These are phyloP conservation scores for Chydorus sphaericus DNA, from an alignment of 2,888 invertebrate species.

Conservation along the genomic window DNA sequence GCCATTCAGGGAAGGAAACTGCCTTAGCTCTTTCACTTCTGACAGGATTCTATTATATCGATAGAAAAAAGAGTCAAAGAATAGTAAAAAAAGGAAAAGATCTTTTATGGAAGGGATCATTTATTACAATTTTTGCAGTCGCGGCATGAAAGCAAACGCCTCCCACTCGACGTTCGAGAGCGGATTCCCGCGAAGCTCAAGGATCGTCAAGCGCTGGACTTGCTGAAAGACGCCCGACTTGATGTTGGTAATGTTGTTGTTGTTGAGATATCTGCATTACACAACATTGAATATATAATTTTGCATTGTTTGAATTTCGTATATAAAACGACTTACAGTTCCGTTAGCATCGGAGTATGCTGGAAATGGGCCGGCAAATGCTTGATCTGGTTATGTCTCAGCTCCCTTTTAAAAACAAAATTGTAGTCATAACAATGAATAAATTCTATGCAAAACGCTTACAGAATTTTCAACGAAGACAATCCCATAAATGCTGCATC, in stretches of 20 bases:
- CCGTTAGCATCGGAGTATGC: constrained; percentile 57
- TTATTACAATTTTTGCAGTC: constrained; percentile 64
- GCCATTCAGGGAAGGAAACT: constrained; percentile 72
- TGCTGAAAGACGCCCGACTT: constrained; percentile 52
- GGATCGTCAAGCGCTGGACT: constrained; percentile 49
- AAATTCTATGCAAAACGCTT: constrained; percentile 38
- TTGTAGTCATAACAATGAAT: neutral
- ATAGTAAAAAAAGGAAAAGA: constrained; percentile 9
- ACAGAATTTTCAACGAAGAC: constrained; percentile 67
- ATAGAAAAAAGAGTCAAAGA: constrained; percentile 2
- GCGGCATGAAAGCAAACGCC: constrained; percentile 59
- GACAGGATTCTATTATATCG: constrained; percentile 54
- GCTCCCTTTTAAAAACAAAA: constrained; percentile 42
- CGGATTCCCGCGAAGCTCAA: constrained; percentile 75
- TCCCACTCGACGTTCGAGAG: constrained; percentile 49
- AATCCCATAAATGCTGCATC: constrained; percentile 63
- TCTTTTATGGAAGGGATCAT: neutral
- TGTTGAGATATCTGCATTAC: constrained; percentile 53
- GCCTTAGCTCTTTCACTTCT: constrained; percentile 60
- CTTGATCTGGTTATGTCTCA: constrained; percentile 57
- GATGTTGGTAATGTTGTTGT: constrained; percentile 64
- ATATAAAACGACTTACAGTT: constrained; percentile 55
- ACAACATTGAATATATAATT: neutral
- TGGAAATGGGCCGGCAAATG: constrained; percentile 60
- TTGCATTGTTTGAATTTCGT: neutral